phyloP scores from a whole-genome alignment of 1,140 invertebrate species.

The Oreohelix idahoensis region DNA sequence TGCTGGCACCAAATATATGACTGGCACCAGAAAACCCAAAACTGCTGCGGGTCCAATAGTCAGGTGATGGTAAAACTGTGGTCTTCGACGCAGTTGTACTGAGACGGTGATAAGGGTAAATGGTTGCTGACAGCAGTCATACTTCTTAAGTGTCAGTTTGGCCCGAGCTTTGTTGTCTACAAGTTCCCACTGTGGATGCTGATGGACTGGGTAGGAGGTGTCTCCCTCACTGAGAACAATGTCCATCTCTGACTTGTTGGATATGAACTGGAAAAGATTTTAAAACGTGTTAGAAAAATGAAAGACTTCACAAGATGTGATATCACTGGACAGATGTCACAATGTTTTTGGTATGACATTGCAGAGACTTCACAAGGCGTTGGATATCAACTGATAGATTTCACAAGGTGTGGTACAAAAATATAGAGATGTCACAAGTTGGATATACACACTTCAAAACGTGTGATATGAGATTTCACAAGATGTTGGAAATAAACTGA shows the following conservation, averaged over 20 bases:
- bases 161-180: constrained; percentile 43
- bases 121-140: constrained; percentile 69
- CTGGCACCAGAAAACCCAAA: constrained; percentile 41
- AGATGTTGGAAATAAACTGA: no score
- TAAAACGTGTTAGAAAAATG: constrained; percentile 1
- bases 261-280: constrained; percentile 33
- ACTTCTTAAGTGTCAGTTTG: constrained; percentile 46
- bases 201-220: constrained; percentile 39
- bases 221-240: constrained; percentile 46
- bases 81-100: constrained; percentile 40
- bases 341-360: no score
- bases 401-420: no score
- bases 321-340: no score
- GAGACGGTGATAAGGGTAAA: constrained; percentile 72
- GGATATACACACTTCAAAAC: no score
- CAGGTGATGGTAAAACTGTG: constrained; percentile 48
- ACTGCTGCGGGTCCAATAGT: constrained; percentile 44
- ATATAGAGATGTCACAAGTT: no score
- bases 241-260: constrained; percentile 41
- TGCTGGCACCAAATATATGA: constrained; percentile 42
- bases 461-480: no score
- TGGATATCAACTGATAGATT: no score
- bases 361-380: no score
- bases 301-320: no score
- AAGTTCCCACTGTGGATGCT: constrained; percentile 50